Base-by-base conservation (phyloP, 2,797 vertebrate species). In the Eleutherodactylus coqui region DNA sequence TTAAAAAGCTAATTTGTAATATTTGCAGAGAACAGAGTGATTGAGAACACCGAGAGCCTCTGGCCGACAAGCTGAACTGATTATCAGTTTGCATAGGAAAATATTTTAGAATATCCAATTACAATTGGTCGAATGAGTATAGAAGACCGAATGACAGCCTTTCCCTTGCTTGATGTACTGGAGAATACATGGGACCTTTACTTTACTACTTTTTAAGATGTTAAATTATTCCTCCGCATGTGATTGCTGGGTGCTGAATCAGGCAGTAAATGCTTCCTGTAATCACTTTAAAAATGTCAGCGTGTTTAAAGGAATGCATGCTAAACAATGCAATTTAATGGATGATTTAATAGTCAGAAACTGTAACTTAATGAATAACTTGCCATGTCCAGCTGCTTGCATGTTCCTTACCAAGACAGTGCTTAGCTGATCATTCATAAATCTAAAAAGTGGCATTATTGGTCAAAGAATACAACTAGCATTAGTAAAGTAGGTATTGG, bases 181-280 rank as follows among this genome's bases (percentile, higher is more conserved):
- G 21, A 43, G 69, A 72, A 72, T 27, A 43, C 38, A n/a, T 69
- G 9, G 43, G 45, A 75, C 45, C 34, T 51, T 51, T 75, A 49
- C 45, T 47, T 51, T 75, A n/a, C n/a, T 75, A 13, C 41, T 34
- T 75, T 75, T 72, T 43, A 13, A 72, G 38, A 43, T 72, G 34
- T n/a, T 41, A 72, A 43, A 79, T 79, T 34, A 62, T 62, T 62
- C 36, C 14, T 43, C 62, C 7, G 4, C 49, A 43, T 43, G 7
- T 69, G 62, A 67, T 69, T 81, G 41, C 41, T 21, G 9, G 27
- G 55, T 81, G 32, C 45, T 81, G 47, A 53, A 72, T 69, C 36
- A 53, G 29, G 64, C 64, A 82, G 64, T 34, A 72, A 82, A 82
- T 38, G 45, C 53, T 82, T 82, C 55, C 55, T 79, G 77, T 62